Percentiles rank a stretch among this genome's conserved stretches.
Conservation (phyloP, 1,140 invertebrate species). For the Lepidotrigona ventralis region DNA sequence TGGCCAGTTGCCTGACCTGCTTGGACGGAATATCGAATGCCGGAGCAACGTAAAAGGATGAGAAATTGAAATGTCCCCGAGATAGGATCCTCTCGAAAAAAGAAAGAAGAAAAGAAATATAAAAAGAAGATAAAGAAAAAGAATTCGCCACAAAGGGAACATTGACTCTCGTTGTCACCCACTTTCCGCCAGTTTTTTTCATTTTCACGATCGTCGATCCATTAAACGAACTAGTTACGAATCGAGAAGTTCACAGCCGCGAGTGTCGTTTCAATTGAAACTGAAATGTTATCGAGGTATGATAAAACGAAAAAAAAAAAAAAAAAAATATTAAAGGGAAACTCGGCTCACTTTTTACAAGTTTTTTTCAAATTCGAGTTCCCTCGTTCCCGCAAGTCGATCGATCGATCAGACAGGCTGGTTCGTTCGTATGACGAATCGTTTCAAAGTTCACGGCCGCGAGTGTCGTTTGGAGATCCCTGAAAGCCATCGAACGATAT, state of each 20-base stretch:
- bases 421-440: not conserved
- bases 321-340: conserved; percentile 6
- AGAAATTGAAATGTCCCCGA: conserved; percentile 55
- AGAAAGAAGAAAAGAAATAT: not conserved
- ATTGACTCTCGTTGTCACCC: not conserved
- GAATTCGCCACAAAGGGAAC: not conserved
- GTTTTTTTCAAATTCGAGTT: not conserved
- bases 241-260: no score
- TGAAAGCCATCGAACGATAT: not conserved
- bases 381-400: not conserved
- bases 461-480: conserved; percentile 2
- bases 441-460: conserved; percentile 3
- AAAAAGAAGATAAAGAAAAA: not conserved
- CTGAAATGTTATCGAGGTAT: no score
- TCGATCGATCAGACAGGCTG: conserved; percentile 3
- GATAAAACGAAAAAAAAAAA: no score
- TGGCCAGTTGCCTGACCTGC: conserved; percentile 58
- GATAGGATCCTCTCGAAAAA: conserved; percentile 2
- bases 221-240: no score
- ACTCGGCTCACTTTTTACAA: not conserved
- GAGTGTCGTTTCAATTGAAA: no score
- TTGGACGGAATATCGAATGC: conserved; percentile 55
- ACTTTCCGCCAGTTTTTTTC: no score
- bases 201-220: no score
- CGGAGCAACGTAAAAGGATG: conserved; percentile 48